Base-by-base conservation (phyloP, 2,113 vertebrate species). In the Puffinus mauretanicus region DNA sequence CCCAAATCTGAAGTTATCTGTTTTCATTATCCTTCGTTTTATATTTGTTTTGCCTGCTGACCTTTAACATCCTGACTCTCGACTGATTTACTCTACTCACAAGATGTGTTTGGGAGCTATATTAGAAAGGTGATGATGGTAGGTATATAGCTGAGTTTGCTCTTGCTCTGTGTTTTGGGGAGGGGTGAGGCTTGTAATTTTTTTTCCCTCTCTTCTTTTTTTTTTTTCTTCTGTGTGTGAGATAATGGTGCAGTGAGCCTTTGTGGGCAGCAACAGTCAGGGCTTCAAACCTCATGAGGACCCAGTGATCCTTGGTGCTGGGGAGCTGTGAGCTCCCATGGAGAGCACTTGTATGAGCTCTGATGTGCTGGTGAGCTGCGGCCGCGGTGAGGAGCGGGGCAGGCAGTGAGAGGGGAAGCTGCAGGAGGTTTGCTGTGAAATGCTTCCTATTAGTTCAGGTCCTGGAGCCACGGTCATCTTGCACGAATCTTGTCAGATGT, bases 391-490 rank as follows among this genome's bases (percentile, higher is more conserved):
- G 78, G n/a, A 75, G n/a, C 4, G 1, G 30, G 29, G 51, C 34
- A 44, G 30, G 40, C 27, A 70, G 30, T 0, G 4, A 62, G 40
- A 40, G 30, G 22, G 29, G 19, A 57, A 51, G 3, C 61, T 69
- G 11, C 27, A 34, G 80, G 52, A 38, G 40, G 2, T 72, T 57
- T 77, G 24, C 34, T 86, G 34, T 82, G 55, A 89, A 83, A 30
- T 40, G 6, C 6, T 81, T 83, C 64, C 36, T 70, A 10, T 15
- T 25, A 19, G 3, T 25, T 84, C 60, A 22, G 21, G 24, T 86
- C 40, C 52, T 24, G 16, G 13, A 21, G 12, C 32, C 10, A 4
- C 0, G 3, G 12, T 16, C 0, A 2, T 13, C 44, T 57, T 36
- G 9, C 3, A 26, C 2, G 13, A 54, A 21, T 8, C 44, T 16